A percentile compares a stretch with the other conserved stretches of the same genome.
Conservation (phyloP, 2,113 vertebrate genomes). For the Aphyosemion australe region DNA sequence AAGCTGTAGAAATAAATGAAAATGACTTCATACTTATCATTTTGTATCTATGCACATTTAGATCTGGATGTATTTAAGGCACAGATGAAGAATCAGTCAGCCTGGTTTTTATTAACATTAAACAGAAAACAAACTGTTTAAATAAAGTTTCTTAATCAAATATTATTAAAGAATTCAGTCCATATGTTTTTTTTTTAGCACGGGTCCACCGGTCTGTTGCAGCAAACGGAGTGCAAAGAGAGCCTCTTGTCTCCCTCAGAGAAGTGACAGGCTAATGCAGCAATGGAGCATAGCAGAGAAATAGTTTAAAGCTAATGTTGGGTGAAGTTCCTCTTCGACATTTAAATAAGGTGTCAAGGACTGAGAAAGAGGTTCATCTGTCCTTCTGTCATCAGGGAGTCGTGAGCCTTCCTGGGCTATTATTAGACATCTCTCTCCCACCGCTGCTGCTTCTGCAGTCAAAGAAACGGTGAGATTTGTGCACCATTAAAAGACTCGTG, state of each 20-base stretch:
- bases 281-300: slow-evolving; percentile 32
- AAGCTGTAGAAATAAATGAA: background rate
- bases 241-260: slow-evolving; percentile 35
- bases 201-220: background rate
- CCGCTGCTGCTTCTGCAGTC: slow-evolving; percentile 8
- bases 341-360: slow-evolving; percentile 67
- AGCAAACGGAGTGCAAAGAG: slow-evolving; percentile 17
- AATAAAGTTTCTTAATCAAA: slow-evolving; percentile 9
- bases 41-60: background rate
- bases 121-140: background rate
- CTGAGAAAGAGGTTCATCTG: slow-evolving; percentile 55
- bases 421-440: slow-evolving; percentile 39
- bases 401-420: slow-evolving; percentile 25
- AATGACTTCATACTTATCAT: background rate
- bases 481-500: slow-evolving; percentile 1
- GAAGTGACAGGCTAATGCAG: slow-evolving; percentile 49
- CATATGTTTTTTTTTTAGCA: background rate
- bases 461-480: background rate
- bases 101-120: slow-evolving; percentile 8
- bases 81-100: background rate
- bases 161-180: background rate
- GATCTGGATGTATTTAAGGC: slow-evolving; percentile 37
- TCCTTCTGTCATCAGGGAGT: slow-evolving; percentile 52
- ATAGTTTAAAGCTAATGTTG: slow-evolving; percentile 58
- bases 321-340: slow-evolving; percentile 56